Evolutionary conservation across 2,888 invertebrate species (phyloP).

Genomic region (Chesias legatella): DNA sequence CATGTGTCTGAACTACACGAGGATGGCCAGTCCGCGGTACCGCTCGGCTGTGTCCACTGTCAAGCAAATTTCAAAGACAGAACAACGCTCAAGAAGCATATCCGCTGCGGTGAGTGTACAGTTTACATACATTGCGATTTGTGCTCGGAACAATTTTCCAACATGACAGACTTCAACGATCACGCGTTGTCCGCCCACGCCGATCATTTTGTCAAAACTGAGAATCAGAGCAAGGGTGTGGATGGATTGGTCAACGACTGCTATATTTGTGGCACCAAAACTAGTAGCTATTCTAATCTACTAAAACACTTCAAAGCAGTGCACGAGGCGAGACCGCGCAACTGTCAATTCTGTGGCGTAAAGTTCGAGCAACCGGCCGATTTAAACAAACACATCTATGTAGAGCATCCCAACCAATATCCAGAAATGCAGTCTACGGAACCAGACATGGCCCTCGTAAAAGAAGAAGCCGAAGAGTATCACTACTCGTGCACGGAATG

Average conservation of each 20-base stretch:
- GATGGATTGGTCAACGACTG: slow-evolving; percentile 76
- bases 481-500: slow-evolving; percentile 82
- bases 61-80: slow-evolving; percentile 69
- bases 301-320: slow-evolving; percentile 78
- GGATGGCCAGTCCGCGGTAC: slow-evolving; percentile 68
- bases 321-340: slow-evolving; percentile 74
- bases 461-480: slow-evolving; percentile 75
- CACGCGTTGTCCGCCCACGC: slow-evolving; percentile 71
- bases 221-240: slow-evolving; percentile 63
- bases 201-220: slow-evolving; percentile 63
- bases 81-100: slow-evolving; percentile 68
- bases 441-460: slow-evolving; percentile 69
- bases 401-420: slow-evolving; percentile 75
- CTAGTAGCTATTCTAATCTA: slow-evolving; percentile 78
- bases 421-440: slow-evolving; percentile 48
- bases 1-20: slow-evolving; percentile 74
- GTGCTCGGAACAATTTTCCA: slow-evolving; percentile 67
- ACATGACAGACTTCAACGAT: slow-evolving; percentile 71
- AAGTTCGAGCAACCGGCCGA: slow-evolving; percentile 78
- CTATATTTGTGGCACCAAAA: slow-evolving; percentile 78
- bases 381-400: slow-evolving; percentile 80
- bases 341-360: slow-evolving; percentile 81
- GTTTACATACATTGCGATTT: slow-evolving; percentile 79
- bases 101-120: slow-evolving; percentile 79
- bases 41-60: slow-evolving; percentile 68